These are phyloP conservation scores for Phoenicopterus ruber DNA, from an alignment of 2,113 vertebrate species.

Conservation along the genomic window DNA sequence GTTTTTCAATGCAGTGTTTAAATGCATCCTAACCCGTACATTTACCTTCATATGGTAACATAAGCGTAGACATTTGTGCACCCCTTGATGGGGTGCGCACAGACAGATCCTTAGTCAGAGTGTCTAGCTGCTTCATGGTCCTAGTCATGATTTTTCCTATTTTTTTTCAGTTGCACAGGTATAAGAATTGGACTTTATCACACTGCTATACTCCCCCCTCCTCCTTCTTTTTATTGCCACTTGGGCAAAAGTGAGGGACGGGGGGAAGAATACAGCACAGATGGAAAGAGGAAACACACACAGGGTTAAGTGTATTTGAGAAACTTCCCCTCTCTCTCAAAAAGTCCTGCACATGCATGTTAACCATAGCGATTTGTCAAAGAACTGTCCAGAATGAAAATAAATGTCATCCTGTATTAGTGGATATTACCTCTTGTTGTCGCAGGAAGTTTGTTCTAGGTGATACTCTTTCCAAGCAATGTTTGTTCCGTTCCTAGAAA, in stretches of 20 bases:
- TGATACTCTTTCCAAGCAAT: neutral
- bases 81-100: rapidly evolving
- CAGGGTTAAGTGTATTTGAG: neutral
- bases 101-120: too few species aligned
- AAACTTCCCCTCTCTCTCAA: neutral
- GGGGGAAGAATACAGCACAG: rapidly evolving
- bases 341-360: neutral
- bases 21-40: rapidly evolving
- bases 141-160: rapidly evolving
- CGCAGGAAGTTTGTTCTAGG: neutral
- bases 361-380: neutral
- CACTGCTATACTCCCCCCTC: rapidly evolving
- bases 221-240: neutral
- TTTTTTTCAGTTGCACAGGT: neutral
- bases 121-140: rapidly evolving
- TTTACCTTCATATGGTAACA: neutral
- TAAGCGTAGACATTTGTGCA: rapidly evolving
- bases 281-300: neutral
- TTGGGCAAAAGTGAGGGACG: neutral
- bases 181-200: neutral
- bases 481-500: neutral
- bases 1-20: neutral
- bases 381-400: neutral
- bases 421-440: neutral
- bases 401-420: neutral